These are phyloP conservation scores for Rhombomys opimus DNA, from an alignment of 2,113 vertebrate genomes.

Conservation along the genomic window DNA sequence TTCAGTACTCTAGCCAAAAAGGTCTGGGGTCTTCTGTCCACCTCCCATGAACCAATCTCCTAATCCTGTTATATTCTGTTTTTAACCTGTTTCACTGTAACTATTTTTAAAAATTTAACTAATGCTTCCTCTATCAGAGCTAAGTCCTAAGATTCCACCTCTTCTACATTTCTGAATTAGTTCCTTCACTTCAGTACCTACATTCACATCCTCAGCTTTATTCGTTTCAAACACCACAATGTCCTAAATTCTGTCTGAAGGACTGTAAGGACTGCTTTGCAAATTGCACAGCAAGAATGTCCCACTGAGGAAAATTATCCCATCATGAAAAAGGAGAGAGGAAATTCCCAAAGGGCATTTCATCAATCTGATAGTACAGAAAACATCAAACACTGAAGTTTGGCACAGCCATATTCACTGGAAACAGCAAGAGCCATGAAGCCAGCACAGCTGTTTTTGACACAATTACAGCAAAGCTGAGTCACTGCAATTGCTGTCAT, in stretches of 20 bases:
- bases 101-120: constrained; percentile 44
- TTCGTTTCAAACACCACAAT: background rate
- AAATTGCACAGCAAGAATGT: background rate
- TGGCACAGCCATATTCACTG: too few species aligned
- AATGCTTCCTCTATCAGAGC: constrained; percentile 52
- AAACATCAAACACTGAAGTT: background rate
- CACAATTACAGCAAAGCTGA: too few species aligned
- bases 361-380: background rate
- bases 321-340: background rate
- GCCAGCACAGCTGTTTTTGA: too few species aligned
- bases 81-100: background rate
- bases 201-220: background rate
- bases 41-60: background rate
- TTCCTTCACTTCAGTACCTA: background rate
- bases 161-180: constrained; percentile 19
- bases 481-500: too few species aligned
- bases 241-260: background rate
- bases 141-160: constrained; percentile 17
- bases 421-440: too few species aligned
- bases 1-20: background rate
- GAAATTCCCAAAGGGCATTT: background rate
- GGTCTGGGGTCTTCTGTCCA: background rate
- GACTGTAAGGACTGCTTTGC: background rate
- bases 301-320: background rate
- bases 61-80: background rate